Percentiles rank a stretch among this genome's conserved stretches.
Conservation (phyloP, 2,113 vertebrate species). For the Gallinago media region DNA sequence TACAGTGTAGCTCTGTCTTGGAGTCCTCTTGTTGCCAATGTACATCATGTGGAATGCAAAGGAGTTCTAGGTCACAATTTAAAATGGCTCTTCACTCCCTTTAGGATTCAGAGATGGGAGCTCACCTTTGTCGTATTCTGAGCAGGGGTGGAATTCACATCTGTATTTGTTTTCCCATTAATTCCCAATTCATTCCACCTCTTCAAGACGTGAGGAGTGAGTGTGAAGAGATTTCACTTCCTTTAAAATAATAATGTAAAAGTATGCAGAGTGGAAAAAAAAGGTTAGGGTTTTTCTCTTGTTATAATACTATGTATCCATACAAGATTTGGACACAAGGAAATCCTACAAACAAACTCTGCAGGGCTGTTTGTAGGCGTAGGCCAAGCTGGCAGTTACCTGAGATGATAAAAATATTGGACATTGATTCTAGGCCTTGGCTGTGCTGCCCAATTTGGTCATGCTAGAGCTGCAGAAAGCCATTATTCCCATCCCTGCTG, state of each 20-base stretch:
- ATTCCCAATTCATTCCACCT: not conserved
- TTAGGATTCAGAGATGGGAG: not conserved
- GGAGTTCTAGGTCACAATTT: not conserved
- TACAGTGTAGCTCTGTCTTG: not conserved
- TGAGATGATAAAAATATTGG: not conserved
- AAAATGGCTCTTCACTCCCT: not conserved
- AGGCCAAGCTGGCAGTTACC: not conserved
- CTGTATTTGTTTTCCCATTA: not conserved
- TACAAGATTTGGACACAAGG: not conserved
- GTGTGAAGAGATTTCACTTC: not conserved
- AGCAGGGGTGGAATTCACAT: not conserved
- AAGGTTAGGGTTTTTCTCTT: accelerated
- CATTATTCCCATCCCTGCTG: not conserved
- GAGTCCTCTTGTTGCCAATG: not conserved
- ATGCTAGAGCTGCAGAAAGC: not conserved
- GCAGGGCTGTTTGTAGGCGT: not conserved
- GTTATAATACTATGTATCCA: not conserved
- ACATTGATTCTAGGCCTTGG: not conserved
- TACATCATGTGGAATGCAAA: not conserved
- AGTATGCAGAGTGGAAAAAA: not conserved
- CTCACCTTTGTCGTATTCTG: not conserved
- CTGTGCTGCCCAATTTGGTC: not conserved
- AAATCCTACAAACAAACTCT: not conserved
- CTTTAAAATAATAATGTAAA: not conserved
- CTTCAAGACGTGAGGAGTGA: not conserved